Percentiles rank a stretch among this genome's conserved stretches.
These are phyloP conservation scores for Rhagophthalmus giganteus DNA, from an alignment of 2,888 invertebrate genomes.

Conservation along the genomic window DNA sequence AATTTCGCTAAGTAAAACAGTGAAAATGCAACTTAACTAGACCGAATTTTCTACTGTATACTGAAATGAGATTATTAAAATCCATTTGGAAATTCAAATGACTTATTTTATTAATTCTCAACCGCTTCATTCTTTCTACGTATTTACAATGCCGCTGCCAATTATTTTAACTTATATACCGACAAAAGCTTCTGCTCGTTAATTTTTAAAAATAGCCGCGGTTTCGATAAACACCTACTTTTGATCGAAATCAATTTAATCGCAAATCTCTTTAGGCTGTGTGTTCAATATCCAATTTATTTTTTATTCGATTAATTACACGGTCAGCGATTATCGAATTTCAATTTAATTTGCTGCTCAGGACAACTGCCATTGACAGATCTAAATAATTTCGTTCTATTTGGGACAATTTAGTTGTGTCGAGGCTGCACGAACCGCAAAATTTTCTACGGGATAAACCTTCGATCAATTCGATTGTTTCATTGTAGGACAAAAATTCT, in stretches of 20 bases:
- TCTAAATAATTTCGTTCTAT: slow-evolving; percentile 28
- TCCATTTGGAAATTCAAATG: slow-evolving; percentile 20
- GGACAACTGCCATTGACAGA: slow-evolving; percentile 26
- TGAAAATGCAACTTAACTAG: slow-evolving; percentile 23
- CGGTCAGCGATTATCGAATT: slow-evolving; percentile 30
- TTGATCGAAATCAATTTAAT: slow-evolving; percentile 11
- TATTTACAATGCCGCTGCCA: neutral
- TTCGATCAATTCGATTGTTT: slow-evolving; percentile 1
- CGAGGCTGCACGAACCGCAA: slow-evolving; percentile 20
- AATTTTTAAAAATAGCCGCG: neutral
- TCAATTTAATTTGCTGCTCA: slow-evolving; percentile 26
- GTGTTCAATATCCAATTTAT: slow-evolving; percentile 33
- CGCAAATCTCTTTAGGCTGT: slow-evolving; percentile 12
- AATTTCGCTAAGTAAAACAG: slow-evolving; percentile 33
- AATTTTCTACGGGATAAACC: slow-evolving; percentile 12
- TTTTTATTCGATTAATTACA: slow-evolving; percentile 35
- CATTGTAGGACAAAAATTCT: neutral
- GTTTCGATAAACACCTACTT: slow-evolving; percentile 13
- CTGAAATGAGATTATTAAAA: slow-evolving; percentile 32
- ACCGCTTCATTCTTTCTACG: neutral
- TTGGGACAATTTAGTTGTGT: slow-evolving; percentile 25
- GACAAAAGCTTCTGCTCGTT: neutral
- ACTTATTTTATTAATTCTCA: slow-evolving; percentile 10
- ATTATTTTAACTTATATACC: neutral
- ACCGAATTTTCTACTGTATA: slow-evolving; percentile 33